Conservation (phyloP, 1,140 invertebrate genomes). For the Polyergus mexicanus region DNA sequence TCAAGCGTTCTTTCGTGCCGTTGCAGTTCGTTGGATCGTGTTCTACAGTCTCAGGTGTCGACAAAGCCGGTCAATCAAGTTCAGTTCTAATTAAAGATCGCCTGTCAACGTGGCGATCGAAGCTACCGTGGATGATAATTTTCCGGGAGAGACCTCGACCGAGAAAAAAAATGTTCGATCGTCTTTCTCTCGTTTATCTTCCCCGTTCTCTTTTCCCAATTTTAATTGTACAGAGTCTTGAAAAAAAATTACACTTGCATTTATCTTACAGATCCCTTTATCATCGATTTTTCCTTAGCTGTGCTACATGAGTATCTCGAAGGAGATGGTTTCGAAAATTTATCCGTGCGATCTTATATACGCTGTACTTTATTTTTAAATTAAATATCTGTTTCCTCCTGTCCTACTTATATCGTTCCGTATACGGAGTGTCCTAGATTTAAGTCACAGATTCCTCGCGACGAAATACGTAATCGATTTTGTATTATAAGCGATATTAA, state of each 20-base stretch:
- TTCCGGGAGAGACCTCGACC: slow-evolving; percentile 53
- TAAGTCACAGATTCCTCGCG: slow-evolving; percentile 9
- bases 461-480: slow-evolving; percentile 28
- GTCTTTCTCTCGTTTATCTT: not conserved
- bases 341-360: slow-evolving; percentile 18
- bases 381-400: slow-evolving; percentile 48
- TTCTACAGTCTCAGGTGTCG: slow-evolving; percentile 73
- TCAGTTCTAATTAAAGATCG: slow-evolving; percentile 73
- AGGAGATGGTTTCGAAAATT: slow-evolving; percentile 7
- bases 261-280: not conserved
- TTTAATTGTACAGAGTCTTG: not conserved
- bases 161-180: slow-evolving; percentile 10
- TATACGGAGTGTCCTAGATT: slow-evolving; percentile 44
- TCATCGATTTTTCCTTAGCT: not conserved
- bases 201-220: not conserved
- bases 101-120: slow-evolving; percentile 68
- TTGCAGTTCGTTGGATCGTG: slow-evolving; percentile 71
- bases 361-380: slow-evolving; percentile 42
- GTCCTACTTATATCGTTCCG: slow-evolving; percentile 17
- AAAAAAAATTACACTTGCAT: not conserved
- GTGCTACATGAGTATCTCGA: not conserved
- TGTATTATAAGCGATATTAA: slow-evolving; percentile 35
- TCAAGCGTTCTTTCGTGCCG: slow-evolving; percentile 67
- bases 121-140: slow-evolving; percentile 66
- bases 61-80: slow-evolving; percentile 75